phyloP scores from a whole-genome alignment of 2,113 vertebrate genomes.

The Rhadina sibilatrix region DNA sequence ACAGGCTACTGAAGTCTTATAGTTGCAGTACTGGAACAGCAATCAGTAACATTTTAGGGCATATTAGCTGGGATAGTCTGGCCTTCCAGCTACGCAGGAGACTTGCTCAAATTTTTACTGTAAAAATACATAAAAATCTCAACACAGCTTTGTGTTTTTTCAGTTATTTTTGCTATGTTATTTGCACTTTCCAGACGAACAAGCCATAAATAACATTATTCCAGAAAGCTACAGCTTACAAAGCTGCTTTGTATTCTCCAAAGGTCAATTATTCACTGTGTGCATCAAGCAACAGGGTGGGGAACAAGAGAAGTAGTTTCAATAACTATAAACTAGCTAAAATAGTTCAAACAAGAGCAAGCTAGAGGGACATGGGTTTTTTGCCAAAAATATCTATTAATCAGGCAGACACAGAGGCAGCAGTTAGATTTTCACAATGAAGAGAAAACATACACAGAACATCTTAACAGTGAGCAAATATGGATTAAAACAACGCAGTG shows the following conservation, averaged over 20 bases:
- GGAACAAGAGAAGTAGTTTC: background rate
- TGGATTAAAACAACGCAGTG: background rate
- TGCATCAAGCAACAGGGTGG: background rate
- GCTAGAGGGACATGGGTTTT: background rate
- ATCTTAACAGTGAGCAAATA: background rate
- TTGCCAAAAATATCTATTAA: background rate
- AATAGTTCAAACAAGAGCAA: background rate
- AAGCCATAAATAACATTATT: constrained; percentile 64
- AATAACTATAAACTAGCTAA: background rate
- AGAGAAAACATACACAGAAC: background rate
- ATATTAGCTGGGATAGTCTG: background rate
- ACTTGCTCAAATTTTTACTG: background rate
- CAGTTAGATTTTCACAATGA: background rate
- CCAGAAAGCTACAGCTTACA: constrained; percentile 52
- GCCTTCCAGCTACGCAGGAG: background rate
- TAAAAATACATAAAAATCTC: background rate
- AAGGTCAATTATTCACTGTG: constrained; percentile 25
- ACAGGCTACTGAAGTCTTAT: background rate
- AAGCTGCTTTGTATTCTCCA: constrained; percentile 47
- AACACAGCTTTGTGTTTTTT: background rate
- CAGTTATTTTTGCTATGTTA: constrained; percentile 18
- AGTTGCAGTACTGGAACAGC: background rate
- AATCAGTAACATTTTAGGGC: background rate
- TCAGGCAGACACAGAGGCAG: background rate
- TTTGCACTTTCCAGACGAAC: background rate